These are phyloP conservation scores for Drosophila miranda DNA, from an alignment of 1,140 invertebrate genomes.

Conservation along the genomic window DNA sequence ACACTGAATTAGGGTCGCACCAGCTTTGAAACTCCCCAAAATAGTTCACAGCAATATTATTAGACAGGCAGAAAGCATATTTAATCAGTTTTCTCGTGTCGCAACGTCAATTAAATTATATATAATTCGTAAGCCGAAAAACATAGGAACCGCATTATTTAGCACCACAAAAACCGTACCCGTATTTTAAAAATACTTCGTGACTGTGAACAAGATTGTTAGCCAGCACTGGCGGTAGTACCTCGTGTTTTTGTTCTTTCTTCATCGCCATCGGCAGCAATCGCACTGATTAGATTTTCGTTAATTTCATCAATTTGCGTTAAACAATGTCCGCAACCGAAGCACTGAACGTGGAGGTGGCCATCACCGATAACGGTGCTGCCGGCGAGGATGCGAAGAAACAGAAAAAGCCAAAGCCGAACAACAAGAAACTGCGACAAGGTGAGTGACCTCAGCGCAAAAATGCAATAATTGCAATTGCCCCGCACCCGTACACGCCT, in stretches of 20 bases:
- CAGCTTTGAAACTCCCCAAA: neutral
- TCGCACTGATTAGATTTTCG: conserved; percentile 39
- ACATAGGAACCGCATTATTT: no score
- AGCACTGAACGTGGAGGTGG: conserved; percentile 49
- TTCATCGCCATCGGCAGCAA: conserved; percentile 34
- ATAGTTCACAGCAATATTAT: no score
- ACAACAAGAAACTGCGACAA: conserved; percentile 80
- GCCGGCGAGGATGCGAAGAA: conserved; percentile 69
- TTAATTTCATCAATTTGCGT: conserved; percentile 18
- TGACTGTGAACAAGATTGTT: neutral
- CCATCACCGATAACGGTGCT: conserved; percentile 18
- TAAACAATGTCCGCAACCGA: conserved; percentile 64
- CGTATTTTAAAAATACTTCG: neutral
- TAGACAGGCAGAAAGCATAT: no score
- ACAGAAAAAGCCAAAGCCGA: conserved; percentile 81
- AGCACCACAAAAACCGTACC: neutral
- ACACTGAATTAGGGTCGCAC: neutral
- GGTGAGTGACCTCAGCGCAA: conserved; percentile 64
- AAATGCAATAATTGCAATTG: conserved; percentile 19
- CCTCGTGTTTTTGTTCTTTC: conserved; percentile 53
- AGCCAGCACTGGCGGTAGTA: conserved; percentile 5
- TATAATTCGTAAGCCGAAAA: no score
- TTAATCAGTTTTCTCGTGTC: no score
- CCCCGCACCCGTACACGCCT: conserved; percentile 1
- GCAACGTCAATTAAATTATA: no score